Base-by-base conservation (phyloP, 1,140 invertebrate species). In the Babylonia areolata region DNA sequence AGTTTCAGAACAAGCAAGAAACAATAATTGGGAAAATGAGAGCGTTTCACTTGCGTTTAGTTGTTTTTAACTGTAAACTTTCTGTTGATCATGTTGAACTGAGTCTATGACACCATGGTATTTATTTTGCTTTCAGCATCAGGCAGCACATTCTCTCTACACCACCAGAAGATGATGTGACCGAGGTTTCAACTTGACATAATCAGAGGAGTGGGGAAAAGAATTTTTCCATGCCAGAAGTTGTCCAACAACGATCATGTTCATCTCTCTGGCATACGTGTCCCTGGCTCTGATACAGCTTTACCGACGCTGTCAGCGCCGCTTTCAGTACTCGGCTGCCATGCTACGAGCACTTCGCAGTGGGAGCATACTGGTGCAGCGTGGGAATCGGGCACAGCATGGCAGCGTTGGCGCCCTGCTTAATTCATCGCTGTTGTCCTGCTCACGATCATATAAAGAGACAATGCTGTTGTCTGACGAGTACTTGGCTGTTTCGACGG, bases 281-380 rank as follows among this genome's bases (percentile, higher is more conserved):
- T 85, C 82, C 39, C 71, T 84, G 23, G 82, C 84, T 23, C 35
- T 85, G 33, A 35, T 85, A 9, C 51, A 85, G 77, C 54, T 46
- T 77, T 64, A 79, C 39, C 75, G 77, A 23, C 84, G 39, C 28
- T 85, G 35, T 64, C 77, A 71, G 15, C 77, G 84, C 11, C 46
- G 35, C n/a, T 17, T 3, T 6, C 77, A 28, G 17, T 81, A 80
- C 40, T 31, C 58, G 3, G 17, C 28, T 2, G 37, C 54, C 51
- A 80, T 85, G 77, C 54, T 79, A 54, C 51, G 75, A 17, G 84
- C 78, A 11, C 39, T 85, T 23, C 37, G 77, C 20, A 54, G 28
- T 40, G 78, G 84, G 46, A 85, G 77, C 37, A 39, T 85, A 2
- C n/a, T 85, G 15, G 77, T 85, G 42, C 84, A 85, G 77, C 42